Evolutionary conservation across 1,140 invertebrate genomes (phyloP), one percentile per base, ranked within the genome.

Genomic region (Eumaeus atala): DNA sequence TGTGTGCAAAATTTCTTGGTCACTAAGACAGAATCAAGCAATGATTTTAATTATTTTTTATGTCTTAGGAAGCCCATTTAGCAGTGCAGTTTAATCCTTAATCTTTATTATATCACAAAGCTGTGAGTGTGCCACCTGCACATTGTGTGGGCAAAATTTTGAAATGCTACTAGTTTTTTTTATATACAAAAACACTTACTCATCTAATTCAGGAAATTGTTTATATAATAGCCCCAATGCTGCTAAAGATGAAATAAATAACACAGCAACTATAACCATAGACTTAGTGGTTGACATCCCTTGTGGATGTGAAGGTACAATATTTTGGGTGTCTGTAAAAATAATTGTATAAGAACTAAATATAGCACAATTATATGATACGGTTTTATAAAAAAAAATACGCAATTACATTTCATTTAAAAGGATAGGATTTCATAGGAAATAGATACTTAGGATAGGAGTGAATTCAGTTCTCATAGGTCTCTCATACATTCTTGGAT

Each of bases 121-220:
- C n/a, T n/a, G n/a, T n/a, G n/a, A n/a, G n/a, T n/a, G n/a, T n/a
- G n/a, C n/a, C n/a, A n/a, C n/a, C n/a, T n/a, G n/a, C n/a, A n/a
- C n/a, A n/a, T n/a, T n/a, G n/a, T n/a, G n/a, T n/a, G n/a, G n/a
- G n/a, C n/a, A n/a, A n/a, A n/a, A n/a, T n/a, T n/a, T n/a, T n/a
- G n/a, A n/a, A n/a, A n/a, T n/a, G n/a, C n/a, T n/a, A 28, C 21
- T 28, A 6, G 21, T 28, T 28, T 3, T 28, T 28, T 28, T 2
- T 28, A 28, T 38, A 57, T 53, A 44, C 28, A 18, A 17, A 57
- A 40, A 33, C 56, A 91, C 93, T 94, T 91, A 96, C 95, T 92
- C 90, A 81, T 94, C 90, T 56, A 97, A 88, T 73, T 95, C 87
- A 59, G 95, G 95, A 86, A 96, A 96, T 83, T 91, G 94, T 62